A percentile compares a stretch with the other conserved stretches of the same genome.
Evolutionary conservation across 1,140 invertebrate species (phyloP).

Genomic region (Drosophila melanogaster): DNA sequence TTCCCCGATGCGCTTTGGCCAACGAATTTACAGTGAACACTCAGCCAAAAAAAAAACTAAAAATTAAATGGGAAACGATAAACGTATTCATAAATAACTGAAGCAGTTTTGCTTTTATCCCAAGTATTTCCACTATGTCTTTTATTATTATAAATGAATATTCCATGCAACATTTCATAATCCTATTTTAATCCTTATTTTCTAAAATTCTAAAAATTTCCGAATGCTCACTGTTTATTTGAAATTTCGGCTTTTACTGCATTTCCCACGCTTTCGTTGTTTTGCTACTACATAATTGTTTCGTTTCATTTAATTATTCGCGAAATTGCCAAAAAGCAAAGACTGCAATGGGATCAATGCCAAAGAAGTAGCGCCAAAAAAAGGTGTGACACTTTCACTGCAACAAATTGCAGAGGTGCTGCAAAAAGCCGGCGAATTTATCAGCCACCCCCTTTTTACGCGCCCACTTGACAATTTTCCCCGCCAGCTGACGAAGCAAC

Average conservation of each 20-base stretch:
- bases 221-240: constrained; percentile 13
- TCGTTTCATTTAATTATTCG: constrained; percentile 54
- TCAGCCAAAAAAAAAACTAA: neutral
- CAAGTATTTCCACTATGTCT: too few species aligned
- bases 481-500: constrained; percentile 38
- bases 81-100: too few species aligned
- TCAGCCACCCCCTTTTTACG: neutral
- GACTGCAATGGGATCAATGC: constrained; percentile 70
- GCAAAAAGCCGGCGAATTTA: constrained; percentile 47
- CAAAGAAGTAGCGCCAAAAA: constrained; percentile 66
- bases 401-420: constrained; percentile 22
- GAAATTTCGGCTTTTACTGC: constrained; percentile 43
- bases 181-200: too few species aligned
- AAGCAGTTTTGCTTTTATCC: too few species aligned
- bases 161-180: too few species aligned
- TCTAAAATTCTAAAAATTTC: neutral
- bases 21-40: constrained; percentile 21
- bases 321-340: constrained; percentile 43
- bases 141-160: too few species aligned
- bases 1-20: constrained; percentile 38
- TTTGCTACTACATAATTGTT: constrained; percentile 45
- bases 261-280: constrained; percentile 58
- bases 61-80: neutral
- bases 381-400: constrained; percentile 72
- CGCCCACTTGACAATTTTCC: constrained; percentile 8